These are phyloP conservation scores for Agrochola macilenta DNA, from an alignment of 2,888 invertebrate genomes.

Conservation along the genomic window DNA sequence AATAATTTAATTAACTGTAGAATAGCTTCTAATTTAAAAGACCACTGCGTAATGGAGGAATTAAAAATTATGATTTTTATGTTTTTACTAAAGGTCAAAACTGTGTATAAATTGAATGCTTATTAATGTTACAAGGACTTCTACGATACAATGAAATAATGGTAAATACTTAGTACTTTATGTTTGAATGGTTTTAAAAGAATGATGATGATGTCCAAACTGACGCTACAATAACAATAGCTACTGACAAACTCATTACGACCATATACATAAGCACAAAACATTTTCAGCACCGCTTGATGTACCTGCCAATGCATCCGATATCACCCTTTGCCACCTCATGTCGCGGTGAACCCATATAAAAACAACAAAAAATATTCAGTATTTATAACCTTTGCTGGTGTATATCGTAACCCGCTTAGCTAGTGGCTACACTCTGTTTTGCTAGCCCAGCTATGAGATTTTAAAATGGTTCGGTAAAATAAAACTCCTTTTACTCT, in stretches of 20 bases:
- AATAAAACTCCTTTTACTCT: conserved; percentile 44
- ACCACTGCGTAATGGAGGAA: neutral
- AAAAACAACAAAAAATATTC: conserved; percentile 38
- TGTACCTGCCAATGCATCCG: conserved; percentile 9
- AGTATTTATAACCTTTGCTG: conserved; percentile 47
- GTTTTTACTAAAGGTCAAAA: conserved; percentile 13
- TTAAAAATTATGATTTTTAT: conserved; percentile 16
- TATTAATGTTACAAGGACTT: neutral
- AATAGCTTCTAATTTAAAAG: conserved; percentile 36
- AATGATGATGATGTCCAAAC: neutral
- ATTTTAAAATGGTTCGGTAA: conserved; percentile 42
- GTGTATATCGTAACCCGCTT: conserved; percentile 49
- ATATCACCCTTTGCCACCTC: conserved; percentile 19
- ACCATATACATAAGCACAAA: neutral
- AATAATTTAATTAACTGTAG: conserved; percentile 53
- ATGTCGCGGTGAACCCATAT: conserved; percentile 26
- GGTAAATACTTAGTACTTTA: neutral
- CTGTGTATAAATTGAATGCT: neutral
- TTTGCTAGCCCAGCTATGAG: conserved; percentile 35
- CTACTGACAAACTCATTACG: neutral
- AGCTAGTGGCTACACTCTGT: conserved; percentile 37
- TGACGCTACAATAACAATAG: neutral
- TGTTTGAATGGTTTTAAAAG: neutral
- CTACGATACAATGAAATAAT: neutral
- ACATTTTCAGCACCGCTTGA: conserved; percentile 1